Evolutionary conservation across 2,113 vertebrate species (phyloP).

Genomic region (Sinocyclocheilus anophthalmus): DNA sequence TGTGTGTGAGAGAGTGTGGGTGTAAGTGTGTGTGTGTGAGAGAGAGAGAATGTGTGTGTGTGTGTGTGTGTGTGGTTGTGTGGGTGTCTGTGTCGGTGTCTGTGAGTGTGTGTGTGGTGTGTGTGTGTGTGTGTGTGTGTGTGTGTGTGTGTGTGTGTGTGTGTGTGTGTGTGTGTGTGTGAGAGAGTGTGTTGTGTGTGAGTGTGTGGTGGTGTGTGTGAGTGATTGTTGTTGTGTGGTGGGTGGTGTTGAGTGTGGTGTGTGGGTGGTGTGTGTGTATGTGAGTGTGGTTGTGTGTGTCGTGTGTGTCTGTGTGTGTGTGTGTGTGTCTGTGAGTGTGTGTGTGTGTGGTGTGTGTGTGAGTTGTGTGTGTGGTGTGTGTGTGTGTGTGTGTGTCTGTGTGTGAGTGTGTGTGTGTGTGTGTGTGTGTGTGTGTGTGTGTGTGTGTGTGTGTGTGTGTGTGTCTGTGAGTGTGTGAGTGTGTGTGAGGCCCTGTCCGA

Average conservation of each 20-base stretch:
- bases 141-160: too few species aligned
- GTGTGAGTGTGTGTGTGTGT: background rate
- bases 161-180: constrained; percentile 7
- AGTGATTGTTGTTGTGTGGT: too few species aligned
- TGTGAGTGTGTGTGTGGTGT: constrained; percentile 3
- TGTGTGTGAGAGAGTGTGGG: too few species aligned
- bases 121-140: too few species aligned
- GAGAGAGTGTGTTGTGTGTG: background rate
- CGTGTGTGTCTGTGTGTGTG: background rate
- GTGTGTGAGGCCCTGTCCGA: constrained; percentile 31
- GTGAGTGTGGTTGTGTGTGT: background rate
- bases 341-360: too few species aligned
- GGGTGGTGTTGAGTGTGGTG: too few species aligned
- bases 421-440: constrained; percentile 26
- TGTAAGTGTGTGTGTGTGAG: background rate
- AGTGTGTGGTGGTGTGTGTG: constrained; percentile 17
- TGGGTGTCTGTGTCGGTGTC: too few species aligned
- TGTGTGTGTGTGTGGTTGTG: background rate
- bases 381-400: constrained; percentile 18
- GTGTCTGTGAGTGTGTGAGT: constrained; percentile 10
- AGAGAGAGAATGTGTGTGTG: constrained; percentile 30
- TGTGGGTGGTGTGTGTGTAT: background rate
- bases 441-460: constrained; percentile 16
- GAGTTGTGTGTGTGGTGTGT: constrained; percentile 19
- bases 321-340: too few species aligned